Base-by-base conservation (phyloP, 1,140 invertebrate species). In the Drosophila nikananu region DNA sequence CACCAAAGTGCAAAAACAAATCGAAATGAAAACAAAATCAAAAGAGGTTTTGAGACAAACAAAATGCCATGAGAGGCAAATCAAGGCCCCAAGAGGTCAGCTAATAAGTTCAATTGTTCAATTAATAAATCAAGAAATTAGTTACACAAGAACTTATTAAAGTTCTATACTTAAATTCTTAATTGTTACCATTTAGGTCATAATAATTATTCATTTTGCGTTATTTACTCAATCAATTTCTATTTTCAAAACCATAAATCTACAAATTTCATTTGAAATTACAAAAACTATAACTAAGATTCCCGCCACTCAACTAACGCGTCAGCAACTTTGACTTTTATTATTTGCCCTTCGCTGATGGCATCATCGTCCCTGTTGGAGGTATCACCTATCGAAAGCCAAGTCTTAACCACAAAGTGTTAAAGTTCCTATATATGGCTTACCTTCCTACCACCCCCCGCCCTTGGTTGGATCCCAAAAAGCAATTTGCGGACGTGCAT, bases 401-500 rank as follows among this genome's bases (percentile, higher is more conserved):
- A 83, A 70, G 80, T 78, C 80, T 55, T 83, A 67, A 57, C 84
- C 84, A 54, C 83, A 87, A 89, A 87, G 83, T 87, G 83, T 89
- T 89, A 75, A 89, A 87, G 73, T 87, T 89, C 81, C 49, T 73
- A 52, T 63, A 67, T 46, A 78, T 68, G 75, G 54, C 42, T 61
- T 76, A 61, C 64, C 60, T 75, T 74, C 65, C 42, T 39, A 25
- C 32, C 25, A n/a, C n/a, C 37, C 35, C 25, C 35, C 35, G 49
- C 41, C 41, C 49, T 17, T 66, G 25, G 21, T 55, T 37, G 21
- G 58, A 65, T 62, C 61, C 83, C 82, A 72, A 73, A 83, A 86
- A 91, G 86, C 86, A 91, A 91, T 91, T 91, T 91, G 86, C 83
- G 86, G 86, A 91, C 87, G 87, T 91, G 81, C 82, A 91, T 83